These are phyloP conservation scores for Holacanthella duospinosa DNA, from an alignment of 2,888 invertebrate genomes.

Conservation along the genomic window DNA sequence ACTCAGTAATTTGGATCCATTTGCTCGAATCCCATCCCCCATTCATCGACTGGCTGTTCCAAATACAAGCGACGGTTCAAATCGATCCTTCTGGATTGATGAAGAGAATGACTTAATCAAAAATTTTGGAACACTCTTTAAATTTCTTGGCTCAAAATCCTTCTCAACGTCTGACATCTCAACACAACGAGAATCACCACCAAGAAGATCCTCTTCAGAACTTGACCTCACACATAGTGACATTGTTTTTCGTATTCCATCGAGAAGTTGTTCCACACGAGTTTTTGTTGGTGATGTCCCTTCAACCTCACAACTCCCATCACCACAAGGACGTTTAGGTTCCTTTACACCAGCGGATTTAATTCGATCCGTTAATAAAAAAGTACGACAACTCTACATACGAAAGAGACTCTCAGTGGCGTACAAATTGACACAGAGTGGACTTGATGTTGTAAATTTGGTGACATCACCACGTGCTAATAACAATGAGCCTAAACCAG, in stretches of 20 bases:
- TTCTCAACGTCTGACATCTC: slow-evolving; percentile 70
- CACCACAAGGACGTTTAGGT: slow-evolving; percentile 56
- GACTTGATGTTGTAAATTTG: slow-evolving; percentile 59
- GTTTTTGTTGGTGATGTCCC: slow-evolving; percentile 68
- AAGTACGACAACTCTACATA: slow-evolving; percentile 73
- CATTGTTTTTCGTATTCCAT: slow-evolving; percentile 45
- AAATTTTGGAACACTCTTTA: slow-evolving; percentile 67
- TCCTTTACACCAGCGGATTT: slow-evolving; percentile 57
- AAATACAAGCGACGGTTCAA: slow-evolving; percentile 27
- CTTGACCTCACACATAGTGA: slow-evolving; percentile 50
- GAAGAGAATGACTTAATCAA: slow-evolving; percentile 67
- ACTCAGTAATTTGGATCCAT: slow-evolving; percentile 52
- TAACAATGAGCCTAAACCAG: slow-evolving; percentile 20
- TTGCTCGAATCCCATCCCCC: slow-evolving; percentile 38
- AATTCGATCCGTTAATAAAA: slow-evolving; percentile 66
- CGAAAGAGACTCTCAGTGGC: slow-evolving; percentile 64
- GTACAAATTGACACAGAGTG: slow-evolving; percentile 71
- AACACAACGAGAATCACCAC: slow-evolving; percentile 35
- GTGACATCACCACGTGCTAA: slow-evolving; percentile 28
- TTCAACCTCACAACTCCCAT: slow-evolving; percentile 68
- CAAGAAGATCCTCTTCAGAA: slow-evolving; percentile 46
- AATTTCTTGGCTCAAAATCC: slow-evolving; percentile 67
- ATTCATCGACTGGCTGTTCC: slow-evolving; percentile 37
- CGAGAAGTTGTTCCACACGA: slow-evolving; percentile 74
- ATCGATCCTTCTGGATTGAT: slow-evolving; percentile 53